These are phyloP conservation scores for Masticophis lateralis DNA, from an alignment of 2,797 vertebrate species.

Conservation along the genomic window DNA sequence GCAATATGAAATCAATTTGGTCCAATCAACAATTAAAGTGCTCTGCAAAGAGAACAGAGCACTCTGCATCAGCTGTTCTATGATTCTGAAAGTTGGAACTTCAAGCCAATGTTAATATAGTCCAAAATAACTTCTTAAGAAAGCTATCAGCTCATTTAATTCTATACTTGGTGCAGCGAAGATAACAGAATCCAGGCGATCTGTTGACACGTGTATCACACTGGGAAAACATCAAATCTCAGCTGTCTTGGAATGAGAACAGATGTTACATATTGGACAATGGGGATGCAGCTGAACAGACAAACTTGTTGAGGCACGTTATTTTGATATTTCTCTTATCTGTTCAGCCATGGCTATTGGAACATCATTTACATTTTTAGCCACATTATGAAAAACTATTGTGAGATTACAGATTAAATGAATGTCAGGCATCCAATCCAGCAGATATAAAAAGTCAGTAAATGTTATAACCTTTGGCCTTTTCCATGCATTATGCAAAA, in stretches of 20 bases:
- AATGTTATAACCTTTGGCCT: neutral
- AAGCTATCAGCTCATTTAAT: conserved; percentile 12
- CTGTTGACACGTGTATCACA: neutral
- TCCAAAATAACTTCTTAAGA: neutral
- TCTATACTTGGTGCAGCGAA: neutral
- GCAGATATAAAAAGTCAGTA: neutral
- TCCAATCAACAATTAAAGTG: conserved; percentile 28
- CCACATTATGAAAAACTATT: neutral
- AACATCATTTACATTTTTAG: neutral
- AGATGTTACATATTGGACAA: neutral
- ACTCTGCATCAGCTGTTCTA: neutral
- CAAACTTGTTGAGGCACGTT: neutral
- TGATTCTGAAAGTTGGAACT: conserved; percentile 3
- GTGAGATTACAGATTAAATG: neutral
- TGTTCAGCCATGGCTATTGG: neutral
- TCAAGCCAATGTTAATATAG: neutral
- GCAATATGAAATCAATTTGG: conserved; percentile 4
- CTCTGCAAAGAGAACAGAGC: neutral
- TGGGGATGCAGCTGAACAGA: neutral
- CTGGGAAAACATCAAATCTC: neutral
- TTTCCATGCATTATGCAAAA: neutral
- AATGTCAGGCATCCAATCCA: neutral
- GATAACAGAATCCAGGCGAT: neutral
- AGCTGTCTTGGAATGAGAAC: neutral
- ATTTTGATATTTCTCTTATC: neutral